Conservation (phyloP, 2,113 vertebrate species). For the Taurulus bubalis region DNA sequence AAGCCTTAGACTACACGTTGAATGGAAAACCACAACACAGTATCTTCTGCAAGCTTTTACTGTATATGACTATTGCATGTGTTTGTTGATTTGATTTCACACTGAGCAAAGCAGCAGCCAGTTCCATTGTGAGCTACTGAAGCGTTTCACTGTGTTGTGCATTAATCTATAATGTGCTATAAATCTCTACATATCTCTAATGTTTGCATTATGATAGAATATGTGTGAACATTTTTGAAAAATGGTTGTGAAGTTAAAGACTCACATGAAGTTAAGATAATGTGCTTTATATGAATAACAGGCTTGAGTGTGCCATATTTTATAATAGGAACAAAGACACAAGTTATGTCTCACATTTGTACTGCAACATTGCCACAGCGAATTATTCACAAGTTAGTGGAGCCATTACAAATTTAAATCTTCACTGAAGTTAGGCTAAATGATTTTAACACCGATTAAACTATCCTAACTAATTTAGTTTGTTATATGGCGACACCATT, state of each 20-base stretch:
- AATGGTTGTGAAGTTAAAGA: not conserved
- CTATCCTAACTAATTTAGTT: not conserved
- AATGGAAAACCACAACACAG: not conserved
- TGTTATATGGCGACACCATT: not conserved
- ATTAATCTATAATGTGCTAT: conserved; percentile 19
- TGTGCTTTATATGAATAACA: not conserved
- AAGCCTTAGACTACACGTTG: not conserved
- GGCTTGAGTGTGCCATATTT: not conserved
- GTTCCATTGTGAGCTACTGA: not conserved
- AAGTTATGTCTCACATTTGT: not conserved
- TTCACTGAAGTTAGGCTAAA: not conserved
- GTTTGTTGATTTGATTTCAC: conserved; percentile 17
- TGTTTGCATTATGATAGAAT: not conserved
- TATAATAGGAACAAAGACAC: conserved; percentile 1
- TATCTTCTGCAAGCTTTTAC: not conserved
- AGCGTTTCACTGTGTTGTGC: not conserved
- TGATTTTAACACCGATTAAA: not conserved
- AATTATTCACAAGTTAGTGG: conserved; percentile 8
- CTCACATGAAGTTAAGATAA: not conserved
- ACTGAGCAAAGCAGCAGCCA: conserved; percentile 4
- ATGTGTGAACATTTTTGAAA: conserved; percentile 4
- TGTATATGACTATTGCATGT: not conserved
- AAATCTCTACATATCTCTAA: conserved; percentile 10
- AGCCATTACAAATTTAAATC: conserved; percentile 8
- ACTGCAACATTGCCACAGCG: conserved; percentile 3